Conservation (phyloP, 2,113 vertebrate genomes). For the Centropus unirufus region DNA sequence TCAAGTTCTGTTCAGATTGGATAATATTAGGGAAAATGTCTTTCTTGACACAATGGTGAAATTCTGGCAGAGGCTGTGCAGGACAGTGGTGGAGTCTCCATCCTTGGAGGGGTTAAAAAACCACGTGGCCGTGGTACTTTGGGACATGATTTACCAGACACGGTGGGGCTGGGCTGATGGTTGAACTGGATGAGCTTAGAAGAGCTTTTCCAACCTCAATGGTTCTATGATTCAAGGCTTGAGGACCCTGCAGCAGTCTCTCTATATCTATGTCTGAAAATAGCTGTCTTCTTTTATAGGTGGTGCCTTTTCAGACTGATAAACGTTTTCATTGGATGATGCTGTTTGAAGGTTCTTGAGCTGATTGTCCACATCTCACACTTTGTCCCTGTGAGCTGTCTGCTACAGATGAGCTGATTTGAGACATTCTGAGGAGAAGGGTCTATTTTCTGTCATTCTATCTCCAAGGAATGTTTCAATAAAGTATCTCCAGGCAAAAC, state of each 20-base stretch:
- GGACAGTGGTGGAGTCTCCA: no score
- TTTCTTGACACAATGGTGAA: no score
- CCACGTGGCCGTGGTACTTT: no score
- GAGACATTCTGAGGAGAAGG: background rate
- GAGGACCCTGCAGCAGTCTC: accelerated
- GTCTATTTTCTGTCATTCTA: background rate
- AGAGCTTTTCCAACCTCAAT: no score
- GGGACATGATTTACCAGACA: no score
- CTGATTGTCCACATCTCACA: accelerated
- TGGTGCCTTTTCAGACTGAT: background rate
- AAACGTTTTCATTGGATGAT: accelerated
- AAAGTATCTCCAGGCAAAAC: background rate
- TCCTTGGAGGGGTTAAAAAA: no score
- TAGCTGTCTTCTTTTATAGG: background rate
- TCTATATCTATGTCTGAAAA: background rate
- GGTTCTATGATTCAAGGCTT: background rate
- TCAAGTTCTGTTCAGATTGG: no score
- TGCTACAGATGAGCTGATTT: background rate
- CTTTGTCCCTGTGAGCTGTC: background rate
- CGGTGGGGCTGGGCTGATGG: no score
- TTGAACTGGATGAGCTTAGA: no score
- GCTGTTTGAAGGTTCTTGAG: background rate
- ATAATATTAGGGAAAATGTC: no score
- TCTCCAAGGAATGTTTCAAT: background rate
- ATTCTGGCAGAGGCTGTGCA: no score